These are phyloP conservation scores for Aphelinus atriplicis DNA, from an alignment of 1,140 invertebrate genomes.

Conservation along the genomic window DNA sequence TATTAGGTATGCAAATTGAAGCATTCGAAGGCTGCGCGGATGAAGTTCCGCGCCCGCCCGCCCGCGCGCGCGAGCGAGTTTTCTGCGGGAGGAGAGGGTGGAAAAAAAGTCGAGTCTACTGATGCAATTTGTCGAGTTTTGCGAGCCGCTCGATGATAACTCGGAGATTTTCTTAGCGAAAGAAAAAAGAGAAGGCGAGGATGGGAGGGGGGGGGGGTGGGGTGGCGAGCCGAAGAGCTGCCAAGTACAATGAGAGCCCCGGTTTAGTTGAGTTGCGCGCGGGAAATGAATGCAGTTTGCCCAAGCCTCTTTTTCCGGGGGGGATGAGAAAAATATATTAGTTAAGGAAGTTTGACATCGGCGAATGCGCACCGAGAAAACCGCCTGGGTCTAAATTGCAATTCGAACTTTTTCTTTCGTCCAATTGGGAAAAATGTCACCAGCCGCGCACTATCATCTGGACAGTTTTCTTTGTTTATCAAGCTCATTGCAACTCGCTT, in stretches of 20 bases:
- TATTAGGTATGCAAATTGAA: slow-evolving; percentile 53
- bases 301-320: not conserved
- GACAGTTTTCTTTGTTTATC: no score
- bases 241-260: slow-evolving; percentile 29
- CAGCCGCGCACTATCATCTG: no score
- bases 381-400: no score
- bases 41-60: slow-evolving; percentile 42
- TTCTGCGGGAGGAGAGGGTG: not conserved
- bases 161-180: slow-evolving; percentile 31
- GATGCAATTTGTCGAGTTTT: slow-evolving; percentile 33
- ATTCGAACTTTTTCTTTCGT: no score
- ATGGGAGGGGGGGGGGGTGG: no score
- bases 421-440: no score
- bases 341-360: no score
- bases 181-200: no score
- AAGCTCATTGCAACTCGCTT: no score
- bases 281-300: not conserved
- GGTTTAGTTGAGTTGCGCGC: slow-evolving; percentile 9
- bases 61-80: no score
- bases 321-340: no score
- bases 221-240: not conserved
- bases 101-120: slow-evolving; percentile 5
- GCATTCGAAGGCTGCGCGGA: slow-evolving; percentile 45
- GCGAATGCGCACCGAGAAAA: no score
- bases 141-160: slow-evolving; percentile 36